Percentiles rank a stretch among this genome's conserved stretches.
Conservation (phyloP, 2,888 invertebrate species). For the Acanthosoma haemorrhoidale region DNA sequence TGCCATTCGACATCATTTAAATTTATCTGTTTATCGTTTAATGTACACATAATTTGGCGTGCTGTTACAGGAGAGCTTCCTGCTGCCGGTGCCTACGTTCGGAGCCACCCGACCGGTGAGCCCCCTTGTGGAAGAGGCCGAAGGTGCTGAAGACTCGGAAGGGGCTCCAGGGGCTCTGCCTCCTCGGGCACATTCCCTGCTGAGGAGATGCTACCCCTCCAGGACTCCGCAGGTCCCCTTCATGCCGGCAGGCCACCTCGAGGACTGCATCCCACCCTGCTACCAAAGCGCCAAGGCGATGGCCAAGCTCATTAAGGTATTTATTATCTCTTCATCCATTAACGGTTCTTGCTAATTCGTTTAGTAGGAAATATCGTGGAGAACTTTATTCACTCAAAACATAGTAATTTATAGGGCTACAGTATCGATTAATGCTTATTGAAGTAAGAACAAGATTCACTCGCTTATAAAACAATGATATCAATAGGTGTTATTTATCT, state of each 20-base stretch:
- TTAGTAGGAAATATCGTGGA: too few species aligned
- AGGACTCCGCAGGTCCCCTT: conserved; percentile 47
- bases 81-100: conserved; percentile 44
- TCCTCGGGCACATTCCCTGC: conserved; percentile 40
- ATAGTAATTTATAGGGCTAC: too few species aligned
- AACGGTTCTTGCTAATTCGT: too few species aligned
- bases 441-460: too few species aligned
- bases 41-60: too few species aligned
- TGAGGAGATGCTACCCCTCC: conserved; percentile 47
- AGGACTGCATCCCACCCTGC: conserved; percentile 55
- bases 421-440: too few species aligned
- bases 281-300: conserved; percentile 54
- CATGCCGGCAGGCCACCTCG: conserved; percentile 48
- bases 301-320: conserved; percentile 56
- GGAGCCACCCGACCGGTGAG: conserved; percentile 43
- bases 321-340: too few species aligned
- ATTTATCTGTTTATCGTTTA: too few species aligned
- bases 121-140: conserved; percentile 43
- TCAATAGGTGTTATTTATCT: too few species aligned
- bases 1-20: too few species aligned
- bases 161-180: conserved; percentile 33
- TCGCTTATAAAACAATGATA: too few species aligned
- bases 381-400: too few species aligned
- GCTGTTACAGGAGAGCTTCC: conserved; percentile 44
- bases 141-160: conserved; percentile 41